Base-by-base conservation (phyloP, 2,888 invertebrate species). In the Pasiphila rectangulata region DNA sequence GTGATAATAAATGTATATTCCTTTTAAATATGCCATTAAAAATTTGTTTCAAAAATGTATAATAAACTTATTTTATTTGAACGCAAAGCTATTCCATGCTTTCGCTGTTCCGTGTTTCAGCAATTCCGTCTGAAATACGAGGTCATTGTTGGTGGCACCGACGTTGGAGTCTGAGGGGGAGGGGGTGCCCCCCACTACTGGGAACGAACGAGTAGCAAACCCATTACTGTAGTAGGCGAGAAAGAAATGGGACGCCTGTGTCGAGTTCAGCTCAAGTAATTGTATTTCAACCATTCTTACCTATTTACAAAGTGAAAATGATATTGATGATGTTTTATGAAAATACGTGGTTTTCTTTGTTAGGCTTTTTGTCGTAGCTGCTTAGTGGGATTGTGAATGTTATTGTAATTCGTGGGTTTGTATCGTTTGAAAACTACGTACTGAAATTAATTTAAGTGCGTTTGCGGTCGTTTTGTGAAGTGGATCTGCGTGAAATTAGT, bases 81-180 rank as follows among this genome's bases (percentile, higher is more conserved):
- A 69, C 64, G 67, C 59, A 61, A 70, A 67, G 71, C 83, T 75
- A 79, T 83, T 82, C 80, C 74, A 72, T 73, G 76, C 76, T 83
- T 83, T 79, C 80, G 73, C 76, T 80, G 79, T 83, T 83, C 85
- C 75, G 74, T 82, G 79, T 86, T 87, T 79, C 79, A 84, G 83
- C 85, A 87, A 88, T 87, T 87, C 82, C 76, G 75, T 71, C 85
- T 87, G 81, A 87, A 88, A 87, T 88, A 88, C 85, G 87, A 81
- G 87, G 87, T 86, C 88, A 84, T 87, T 86, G 87, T 84, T 83
- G 86, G 84, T 84, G 83, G 84, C 84, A 82, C 79, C 79, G 78
- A 76, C 78, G 75, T 73, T 69, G 77, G 81, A 72, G 72, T 68
- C 72, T 67, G 73, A 64, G 63, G 75, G 70, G 75, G 64, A 61